Percentiles rank a stretch among this genome's conserved stretches.
These are phyloP conservation scores for Tetraneura akinire DNA, from an alignment of 1,140 invertebrate species.

Conservation along the genomic window DNA sequence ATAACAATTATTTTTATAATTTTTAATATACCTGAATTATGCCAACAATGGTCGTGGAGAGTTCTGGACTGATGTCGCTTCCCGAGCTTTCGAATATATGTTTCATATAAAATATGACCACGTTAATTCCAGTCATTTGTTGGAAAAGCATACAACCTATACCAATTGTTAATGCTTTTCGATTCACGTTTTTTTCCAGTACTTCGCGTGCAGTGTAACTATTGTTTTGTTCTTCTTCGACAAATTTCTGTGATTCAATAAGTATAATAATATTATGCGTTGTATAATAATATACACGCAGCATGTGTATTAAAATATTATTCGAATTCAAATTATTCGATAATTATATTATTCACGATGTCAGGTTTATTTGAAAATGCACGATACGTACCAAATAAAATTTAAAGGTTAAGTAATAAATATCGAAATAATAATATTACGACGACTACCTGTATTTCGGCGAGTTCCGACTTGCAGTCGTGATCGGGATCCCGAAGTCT, in stretches of 20 bases:
- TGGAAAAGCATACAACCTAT: constrained; percentile 82
- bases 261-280: too few relatives aligned
- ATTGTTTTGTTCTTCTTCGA: not conserved
- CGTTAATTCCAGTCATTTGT: constrained; percentile 84
- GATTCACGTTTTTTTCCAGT: constrained; percentile 29
- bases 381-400: too few relatives aligned
- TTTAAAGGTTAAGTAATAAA: too few relatives aligned
- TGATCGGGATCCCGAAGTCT: constrained; percentile 47
- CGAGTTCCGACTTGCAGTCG: constrained; percentile 39
- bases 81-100: constrained; percentile 71
- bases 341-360: too few relatives aligned
- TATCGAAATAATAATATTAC: too few relatives aligned
- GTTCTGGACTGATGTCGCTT: constrained; percentile 62
- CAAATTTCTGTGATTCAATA: not conserved
- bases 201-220: constrained; percentile 25
- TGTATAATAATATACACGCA: too few relatives aligned
- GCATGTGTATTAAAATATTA: too few relatives aligned
- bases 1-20: not conserved
- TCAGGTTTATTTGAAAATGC: too few relatives aligned
- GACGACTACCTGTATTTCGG: constrained; percentile 23
- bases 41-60: constrained; percentile 75
- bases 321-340: too few relatives aligned
- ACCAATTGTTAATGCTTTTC: constrained; percentile 69
- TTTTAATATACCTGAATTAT: constrained; percentile 68
- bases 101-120: constrained; percentile 78